Evolutionary conservation across 2,888 invertebrate genomes (phyloP), one percentile per base, ranked within the genome.

Genomic region (Salticus scenicus): DNA sequence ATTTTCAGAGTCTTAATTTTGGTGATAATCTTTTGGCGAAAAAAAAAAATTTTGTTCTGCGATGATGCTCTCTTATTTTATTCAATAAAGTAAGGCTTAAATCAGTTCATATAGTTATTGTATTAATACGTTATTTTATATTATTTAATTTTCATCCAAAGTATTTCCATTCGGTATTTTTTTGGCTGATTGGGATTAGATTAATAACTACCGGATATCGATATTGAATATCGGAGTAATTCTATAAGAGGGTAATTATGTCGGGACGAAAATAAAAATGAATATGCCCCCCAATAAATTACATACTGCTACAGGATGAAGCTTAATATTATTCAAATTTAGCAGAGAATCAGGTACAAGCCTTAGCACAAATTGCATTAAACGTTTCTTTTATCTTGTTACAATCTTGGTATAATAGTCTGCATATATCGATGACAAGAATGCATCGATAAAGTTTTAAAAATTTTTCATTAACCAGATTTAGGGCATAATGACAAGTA

Each of bases 61-160:
- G 57, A 57, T 57, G 57, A 57, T 57, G 47, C 47, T 47, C n/a
- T n/a, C 57, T 1, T 57, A 57, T 57, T 57, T 57, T 57, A 57
- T 57, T 57, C 57, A 24, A 57, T 57, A 57, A 57, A 2, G 57
- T 24, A 24, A 1, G 17, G 57, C 57, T 57, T 24, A 57, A 57
- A 57, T 24, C 57, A 57, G 57, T 24, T 57, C 57, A 24, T 24
- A 24, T 24, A 57, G 10, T 57, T 57, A 57, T 20, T 24, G 17
- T 24, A 57, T 57, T 57, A 57, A 24, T 57, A 7, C 24, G 57
- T 57, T 57, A 57, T 57, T 57, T 57, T 57, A 57, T 57, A 24
- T 57, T 17, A 57, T 24, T 57, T 57, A 57, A 57, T 57, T 57
- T 57, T 20, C 57, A 24, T 57, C 24, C 24, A 24, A n/a, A n/a